Percentiles rank a stretch among this genome's conserved stretches.
Evolutionary conservation across 2,113 vertebrate genomes (phyloP).

Genomic region (Alexandromys fortis): DNA sequence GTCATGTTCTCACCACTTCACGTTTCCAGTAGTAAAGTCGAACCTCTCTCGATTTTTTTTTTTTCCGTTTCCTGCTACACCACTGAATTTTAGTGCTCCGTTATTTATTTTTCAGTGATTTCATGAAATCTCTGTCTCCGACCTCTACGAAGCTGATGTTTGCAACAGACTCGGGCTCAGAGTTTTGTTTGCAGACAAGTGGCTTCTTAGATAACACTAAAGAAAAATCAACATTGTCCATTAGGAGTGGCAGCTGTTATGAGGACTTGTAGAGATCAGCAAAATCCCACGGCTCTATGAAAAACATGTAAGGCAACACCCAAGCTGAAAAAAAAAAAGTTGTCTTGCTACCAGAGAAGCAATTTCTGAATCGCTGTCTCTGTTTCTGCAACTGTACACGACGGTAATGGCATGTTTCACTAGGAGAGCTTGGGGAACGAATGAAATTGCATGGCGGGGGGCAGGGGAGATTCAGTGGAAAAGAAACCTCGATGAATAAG

Average conservation of each 20-base stretch:
- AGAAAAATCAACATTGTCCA: neutral
- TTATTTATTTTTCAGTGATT: slow-evolving; percentile 62
- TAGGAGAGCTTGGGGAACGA: neutral
- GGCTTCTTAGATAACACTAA: slow-evolving; percentile 21
- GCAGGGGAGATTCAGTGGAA: neutral
- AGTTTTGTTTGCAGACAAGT: neutral
- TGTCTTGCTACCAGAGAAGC: neutral
- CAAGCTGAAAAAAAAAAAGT: neutral
- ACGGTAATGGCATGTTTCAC: rapidly evolving
- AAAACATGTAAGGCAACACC: neutral
- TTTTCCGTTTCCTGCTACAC: slow-evolving; percentile 45
- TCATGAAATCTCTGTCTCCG: slow-evolving; percentile 48
- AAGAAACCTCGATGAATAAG: neutral
- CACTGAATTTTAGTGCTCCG: neutral
- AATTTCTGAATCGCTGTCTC: neutral
- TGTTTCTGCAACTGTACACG: neutral
- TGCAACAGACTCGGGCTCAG: neutral
- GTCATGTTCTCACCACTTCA: slow-evolving; percentile 60
- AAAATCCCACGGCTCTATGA: neutral
- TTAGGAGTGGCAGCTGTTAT: neutral
- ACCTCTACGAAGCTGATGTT: neutral
- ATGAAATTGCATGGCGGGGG: neutral
- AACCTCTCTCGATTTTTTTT: neutral
- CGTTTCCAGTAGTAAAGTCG: slow-evolving; percentile 56
- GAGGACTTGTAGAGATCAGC: neutral